Base-by-base conservation (phyloP, 2,888 invertebrate genomes). In the Sympetrum striolatum region DNA sequence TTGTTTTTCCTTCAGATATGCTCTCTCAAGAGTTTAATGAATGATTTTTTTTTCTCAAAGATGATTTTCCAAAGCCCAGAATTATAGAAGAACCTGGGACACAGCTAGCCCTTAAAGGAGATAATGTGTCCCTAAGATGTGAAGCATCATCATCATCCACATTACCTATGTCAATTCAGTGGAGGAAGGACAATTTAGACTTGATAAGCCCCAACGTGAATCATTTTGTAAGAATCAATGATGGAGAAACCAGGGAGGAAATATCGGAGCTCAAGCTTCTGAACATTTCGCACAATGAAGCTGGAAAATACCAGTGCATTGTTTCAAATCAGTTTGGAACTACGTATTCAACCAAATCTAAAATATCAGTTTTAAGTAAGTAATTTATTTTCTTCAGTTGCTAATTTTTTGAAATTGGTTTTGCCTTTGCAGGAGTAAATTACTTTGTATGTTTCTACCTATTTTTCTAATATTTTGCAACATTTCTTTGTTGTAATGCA, bases 271-370 rank as follows among this genome's bases (percentile, higher is more conserved):
- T 99, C 91, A 95, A 96, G 90, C 95, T 99, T 91, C 94, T 95
- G 64, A 96, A 97, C 93, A 96, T 98, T 0, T 96, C 96, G 90
- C 96, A 98, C 94, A 95, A 96, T 80, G 96, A 98, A 93, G 97
- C 97, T 91, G 99, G 98, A 0, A 96, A 96, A 93, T 99, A 99
- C 94, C 98, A 99, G 94, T 99, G 99, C 94, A 96, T 98, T 91
- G 98, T 98, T 15, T 96, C 97, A 25, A 99, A 99, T 93, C 96
- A 96, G 92, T 98, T 97, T 94, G 99, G 98, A 10, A 97, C 97
- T 12, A 97, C 97, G 5, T 98, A 98, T 94, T 98, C 98, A 0
- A 95, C 96, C 90, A 97, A 97, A 93, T 97, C 98, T 18, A 96
- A 96, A 93, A 96, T 99, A 91, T 97, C 97, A 90, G 98, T 99